Percentiles rank a stretch among this genome's conserved stretches.
Conservation (phyloP, 1,140 invertebrate genomes). For the Wiebesia pumilae region DNA sequence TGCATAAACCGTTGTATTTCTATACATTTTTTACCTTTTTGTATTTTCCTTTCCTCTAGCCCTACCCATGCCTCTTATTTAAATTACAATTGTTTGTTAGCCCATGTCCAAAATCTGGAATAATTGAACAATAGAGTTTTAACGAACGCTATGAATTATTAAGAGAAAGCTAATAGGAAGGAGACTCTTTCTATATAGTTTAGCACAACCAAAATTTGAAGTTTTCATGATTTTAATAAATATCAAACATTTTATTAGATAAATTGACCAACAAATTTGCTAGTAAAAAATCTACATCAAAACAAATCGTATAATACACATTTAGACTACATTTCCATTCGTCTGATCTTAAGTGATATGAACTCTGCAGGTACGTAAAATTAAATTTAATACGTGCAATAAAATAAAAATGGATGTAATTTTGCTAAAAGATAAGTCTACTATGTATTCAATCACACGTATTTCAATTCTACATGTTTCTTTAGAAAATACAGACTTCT, state of each 20-base stretch:
- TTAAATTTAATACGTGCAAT: neutral
- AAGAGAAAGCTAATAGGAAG: too few species aligned
- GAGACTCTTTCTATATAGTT: too few species aligned
- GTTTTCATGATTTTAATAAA: too few species aligned
- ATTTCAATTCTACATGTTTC: too few species aligned
- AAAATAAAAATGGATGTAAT: neutral
- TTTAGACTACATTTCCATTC: neutral
- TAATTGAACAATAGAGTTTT: neutral
- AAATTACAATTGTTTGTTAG: too few species aligned
- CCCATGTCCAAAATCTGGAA: too few species aligned
- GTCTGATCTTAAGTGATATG: neutral
- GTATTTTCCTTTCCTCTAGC: neutral
- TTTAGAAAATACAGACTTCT: too few species aligned
- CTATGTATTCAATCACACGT: too few species aligned
- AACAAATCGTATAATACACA: neutral
- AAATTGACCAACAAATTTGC: too few species aligned
- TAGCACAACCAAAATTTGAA: too few species aligned
- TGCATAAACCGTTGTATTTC: neutral
- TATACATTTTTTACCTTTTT: neutral
- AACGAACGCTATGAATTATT: too few species aligned
- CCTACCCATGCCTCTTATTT: neutral
- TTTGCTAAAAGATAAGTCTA: neutral
- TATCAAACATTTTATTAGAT: too few species aligned
- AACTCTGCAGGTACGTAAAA: neutral
- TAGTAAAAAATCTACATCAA: neutral